Base-by-base conservation (phyloP, 2,888 invertebrate species). In the Euspilapteryx auroguttella region DNA sequence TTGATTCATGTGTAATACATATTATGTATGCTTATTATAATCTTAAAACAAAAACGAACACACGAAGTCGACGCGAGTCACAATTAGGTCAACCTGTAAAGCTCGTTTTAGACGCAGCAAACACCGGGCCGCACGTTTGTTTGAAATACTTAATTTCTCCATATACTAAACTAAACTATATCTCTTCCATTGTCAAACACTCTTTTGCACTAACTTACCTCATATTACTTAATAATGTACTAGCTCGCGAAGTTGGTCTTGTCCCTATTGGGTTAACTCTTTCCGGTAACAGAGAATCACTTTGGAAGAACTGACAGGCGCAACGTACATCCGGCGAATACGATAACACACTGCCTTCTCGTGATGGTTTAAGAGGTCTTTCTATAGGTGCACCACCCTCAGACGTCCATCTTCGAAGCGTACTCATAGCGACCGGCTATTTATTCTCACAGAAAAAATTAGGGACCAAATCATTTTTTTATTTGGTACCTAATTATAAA, bases 301-400 rank as follows among this genome's bases (percentile, higher is more conserved):
- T 83, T 75, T 88, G 85, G 65, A 83, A 91, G 68, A 84, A 91
- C 71, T 91, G 90, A 71, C 91, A 90, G 40, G 79, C 90, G 64
- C 91, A 90, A 42, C 91, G 84, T 35, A 91, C 89, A 56, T 90
- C 90, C 49, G 87, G 79, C 34, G 89, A 82, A 42, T 79, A 81
- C 42, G 85, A 81, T 44, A 85, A 81, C 38, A 85, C 83, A 53
- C 86, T 83, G 51, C 85, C 82, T 53, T 82, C 82, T 47, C 87
- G 79, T 34, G 87, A 86, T 31, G 85, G 83, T 51, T 83, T 79
- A 46, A 83, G 78, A 36, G 79, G 78, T 49, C 79, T 82, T 45
- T 79, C 78, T 46, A 79, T 56, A 32, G 81, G 82, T 49, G 79
- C 61, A 31, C 81, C 79, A 43, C 86, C 86, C 59, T 85, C 85